Conservation (phyloP, 1,140 invertebrate genomes). For the Drosophila melanica region DNA sequence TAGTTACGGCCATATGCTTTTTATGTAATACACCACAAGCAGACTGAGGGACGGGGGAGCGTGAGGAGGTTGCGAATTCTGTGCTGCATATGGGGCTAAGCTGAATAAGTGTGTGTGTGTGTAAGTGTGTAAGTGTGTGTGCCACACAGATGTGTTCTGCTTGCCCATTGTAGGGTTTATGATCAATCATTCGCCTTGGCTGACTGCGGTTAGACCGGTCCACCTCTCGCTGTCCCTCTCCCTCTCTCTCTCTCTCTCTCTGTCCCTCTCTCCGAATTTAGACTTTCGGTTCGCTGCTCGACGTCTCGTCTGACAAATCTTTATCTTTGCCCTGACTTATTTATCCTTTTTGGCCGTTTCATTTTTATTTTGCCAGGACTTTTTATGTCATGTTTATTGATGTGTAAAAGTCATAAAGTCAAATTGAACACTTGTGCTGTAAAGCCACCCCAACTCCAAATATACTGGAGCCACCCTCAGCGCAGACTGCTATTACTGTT, state of each 20-base stretch:
- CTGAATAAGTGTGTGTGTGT: slow-evolving; percentile 7
- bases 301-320: slow-evolving; percentile 63
- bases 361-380: slow-evolving; percentile 69
- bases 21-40: slow-evolving; percentile 68
- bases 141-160: slow-evolving; percentile 50
- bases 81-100: background rate
- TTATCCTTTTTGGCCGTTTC: slow-evolving; percentile 77
- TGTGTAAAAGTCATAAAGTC: slow-evolving; percentile 83
- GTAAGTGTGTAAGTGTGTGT: slow-evolving; percentile 14
- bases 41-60: slow-evolving; percentile 4
- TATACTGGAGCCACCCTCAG: background rate
- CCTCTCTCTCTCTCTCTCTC: background rate
- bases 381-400: slow-evolving; percentile 83
- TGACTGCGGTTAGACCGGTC: slow-evolving; percentile 67
- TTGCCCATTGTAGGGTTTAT: slow-evolving; percentile 60
- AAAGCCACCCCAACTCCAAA: slow-evolving; percentile 6
- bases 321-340: slow-evolving; percentile 78
- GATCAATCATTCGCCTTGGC: slow-evolving; percentile 75
- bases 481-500: slow-evolving; percentile 21
- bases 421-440: slow-evolving; percentile 80
- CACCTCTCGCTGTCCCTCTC: background rate
- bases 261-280: background rate
- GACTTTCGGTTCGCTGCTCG: slow-evolving; percentile 9
- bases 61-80: background rate
- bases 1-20: slow-evolving; percentile 80